A percentile compares a stretch with the other conserved stretches of the same genome.
phyloP scores from a whole-genome alignment of 2,797 vertebrate genomes.

The Gastrophryne carolinensis region DNA sequence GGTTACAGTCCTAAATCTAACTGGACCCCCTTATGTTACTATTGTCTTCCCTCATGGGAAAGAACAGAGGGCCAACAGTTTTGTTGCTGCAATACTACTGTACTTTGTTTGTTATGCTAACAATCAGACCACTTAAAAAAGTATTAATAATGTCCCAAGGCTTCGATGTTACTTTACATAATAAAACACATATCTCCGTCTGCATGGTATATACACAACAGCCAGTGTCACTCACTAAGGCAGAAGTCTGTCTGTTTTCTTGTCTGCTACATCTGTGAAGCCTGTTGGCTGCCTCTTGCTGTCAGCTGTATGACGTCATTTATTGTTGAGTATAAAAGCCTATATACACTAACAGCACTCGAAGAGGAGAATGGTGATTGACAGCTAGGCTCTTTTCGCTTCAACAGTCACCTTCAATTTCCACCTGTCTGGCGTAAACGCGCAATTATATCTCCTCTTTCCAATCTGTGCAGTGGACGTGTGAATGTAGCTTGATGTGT shows the following conservation, averaged over 20 bases:
- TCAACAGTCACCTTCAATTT: constrained; percentile 28
- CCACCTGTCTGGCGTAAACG: constrained; percentile 26
- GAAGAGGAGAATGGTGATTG: constrained; percentile 3
- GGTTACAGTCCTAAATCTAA: too few species aligned
- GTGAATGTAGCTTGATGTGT: constrained; percentile 5
- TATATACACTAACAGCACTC: not conserved
- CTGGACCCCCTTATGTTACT: too few species aligned
- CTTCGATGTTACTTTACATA: too few species aligned
- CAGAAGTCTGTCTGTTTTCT: not conserved
- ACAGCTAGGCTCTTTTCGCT: constrained; percentile 9
- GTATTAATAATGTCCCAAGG: too few species aligned
- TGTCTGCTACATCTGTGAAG: not conserved
- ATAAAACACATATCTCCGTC: not conserved
- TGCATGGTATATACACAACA: not conserved
- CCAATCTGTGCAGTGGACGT: not conserved
- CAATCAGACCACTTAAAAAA: too few species aligned
- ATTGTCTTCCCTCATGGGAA: too few species aligned
- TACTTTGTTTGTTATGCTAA: too few species aligned
- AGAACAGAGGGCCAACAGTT: too few species aligned
- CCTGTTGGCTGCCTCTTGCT: not conserved
- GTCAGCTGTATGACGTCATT: constrained; percentile 4
- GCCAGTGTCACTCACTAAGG: not conserved
- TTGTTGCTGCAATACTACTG: too few species aligned
- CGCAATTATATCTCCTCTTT: constrained; percentile 23
- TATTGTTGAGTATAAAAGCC: not conserved